A percentile compares a stretch with the other conserved stretches of the same genome.
phyloP scores from a whole-genome alignment of 2,113 vertebrate species.

The Upupa epops region DNA sequence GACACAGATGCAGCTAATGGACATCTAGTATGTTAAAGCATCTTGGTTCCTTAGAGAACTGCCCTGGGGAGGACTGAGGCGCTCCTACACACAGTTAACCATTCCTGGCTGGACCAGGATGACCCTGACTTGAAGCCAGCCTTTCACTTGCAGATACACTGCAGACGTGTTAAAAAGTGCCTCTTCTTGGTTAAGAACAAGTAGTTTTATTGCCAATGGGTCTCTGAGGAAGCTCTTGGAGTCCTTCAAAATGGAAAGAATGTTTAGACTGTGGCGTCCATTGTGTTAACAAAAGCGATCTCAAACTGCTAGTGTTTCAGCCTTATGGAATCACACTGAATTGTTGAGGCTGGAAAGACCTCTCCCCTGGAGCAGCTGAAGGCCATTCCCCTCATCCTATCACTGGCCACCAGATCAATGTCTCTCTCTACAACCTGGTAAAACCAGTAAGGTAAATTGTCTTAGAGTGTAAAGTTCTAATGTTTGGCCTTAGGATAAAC shows the following conservation, averaged over 20 bases:
- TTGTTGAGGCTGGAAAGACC: too few species aligned
- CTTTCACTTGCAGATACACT: neutral
- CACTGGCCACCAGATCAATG: too few species aligned
- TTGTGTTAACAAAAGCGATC: neutral
- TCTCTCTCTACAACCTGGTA: neutral
- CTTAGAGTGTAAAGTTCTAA: neutral
- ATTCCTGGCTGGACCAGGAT: neutral
- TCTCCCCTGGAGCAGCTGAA: too few species aligned
- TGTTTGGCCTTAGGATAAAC: neutral
- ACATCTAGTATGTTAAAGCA: neutral
- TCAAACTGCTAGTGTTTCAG: neutral
- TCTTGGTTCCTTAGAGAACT: neutral
- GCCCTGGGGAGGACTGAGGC: neutral
- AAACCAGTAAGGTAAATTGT: neutral
- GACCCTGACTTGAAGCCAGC: neutral
- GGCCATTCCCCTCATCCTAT: too few species aligned
- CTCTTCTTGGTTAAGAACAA: accelerated
- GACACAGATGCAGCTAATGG: neutral
- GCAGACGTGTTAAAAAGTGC: neutral
- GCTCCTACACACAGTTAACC: neutral
- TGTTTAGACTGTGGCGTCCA: neutral
- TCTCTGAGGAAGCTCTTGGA: neutral
- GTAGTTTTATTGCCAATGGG: neutral
- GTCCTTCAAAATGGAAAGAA: neutral
- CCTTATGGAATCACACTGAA: too few species aligned